Percentiles rank a stretch among this genome's conserved stretches.
These are phyloP conservation scores for Biston stratarius DNA, from an alignment of 2,888 invertebrate species.

Conservation along the genomic window DNA sequence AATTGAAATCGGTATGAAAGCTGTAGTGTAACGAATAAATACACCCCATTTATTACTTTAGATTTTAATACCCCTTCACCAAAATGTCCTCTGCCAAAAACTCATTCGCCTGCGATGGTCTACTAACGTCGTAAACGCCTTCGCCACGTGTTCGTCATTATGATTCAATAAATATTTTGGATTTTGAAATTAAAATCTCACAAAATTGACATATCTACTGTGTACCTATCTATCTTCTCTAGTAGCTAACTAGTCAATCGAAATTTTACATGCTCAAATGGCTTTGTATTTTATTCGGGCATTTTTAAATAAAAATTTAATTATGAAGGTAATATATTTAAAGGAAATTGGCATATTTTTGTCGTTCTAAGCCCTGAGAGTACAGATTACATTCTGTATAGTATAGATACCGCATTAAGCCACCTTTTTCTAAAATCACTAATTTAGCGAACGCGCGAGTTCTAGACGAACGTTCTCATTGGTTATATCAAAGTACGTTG, in stretches of 20 bases:
- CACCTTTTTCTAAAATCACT: no score
- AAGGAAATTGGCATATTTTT: conserved; percentile 19
- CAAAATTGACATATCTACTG: conserved; percentile 47
- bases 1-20: conserved; percentile 16
- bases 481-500: no score
- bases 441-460: no score
- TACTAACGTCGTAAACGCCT: conserved; percentile 7
- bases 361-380: background rate
- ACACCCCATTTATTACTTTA: no score
- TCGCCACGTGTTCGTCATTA: conserved; percentile 29
- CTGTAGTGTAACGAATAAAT: no score
- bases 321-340: conserved; percentile 4
- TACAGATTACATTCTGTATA: background rate
- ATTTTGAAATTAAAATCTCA: conserved; percentile 32
- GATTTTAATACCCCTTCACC: no score
- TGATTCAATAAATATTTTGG: conserved; percentile 9
- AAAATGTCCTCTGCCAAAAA: no score
- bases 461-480: no score
- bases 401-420: no score
- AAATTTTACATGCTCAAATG: conserved; percentile 46
- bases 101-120: background rate
- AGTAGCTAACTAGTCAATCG: conserved; percentile 55
- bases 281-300: conserved; percentile 32
- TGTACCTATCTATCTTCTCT: conserved; percentile 52
- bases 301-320: conserved; percentile 24